Base-by-base conservation (phyloP, 2,113 vertebrate genomes). In the Chunga burmeisteri region DNA sequence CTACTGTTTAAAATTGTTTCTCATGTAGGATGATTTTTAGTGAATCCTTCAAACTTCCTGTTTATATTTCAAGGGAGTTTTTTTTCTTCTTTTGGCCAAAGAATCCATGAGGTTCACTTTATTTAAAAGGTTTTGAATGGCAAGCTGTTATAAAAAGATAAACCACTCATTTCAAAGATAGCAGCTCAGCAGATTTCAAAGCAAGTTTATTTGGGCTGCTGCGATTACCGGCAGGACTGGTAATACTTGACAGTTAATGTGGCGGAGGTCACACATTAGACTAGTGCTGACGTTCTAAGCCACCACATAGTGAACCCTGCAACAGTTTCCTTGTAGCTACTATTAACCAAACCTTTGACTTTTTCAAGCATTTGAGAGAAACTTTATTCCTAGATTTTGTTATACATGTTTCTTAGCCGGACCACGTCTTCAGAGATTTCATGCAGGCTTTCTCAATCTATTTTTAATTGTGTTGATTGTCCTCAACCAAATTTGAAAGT, bases 141-240 rank as follows among this genome's bases (percentile, higher is more conserved):
- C 82, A 97, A 94, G 88, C 83, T 98, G 81, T 91, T 96, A 77
- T 67, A 89, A 88, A 96, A 95, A 95, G 90, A 97, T 89, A 94
- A 97, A 93, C 38, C 55, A 21, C 1, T 11, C 7, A 20, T 93
- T 90, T 79, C 38, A 22, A 36, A 70, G 92, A 77, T 68, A 71
- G 66, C 80, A 92, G 72, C 82, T 88, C 50, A 85, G 72, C 32
- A 96, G 88, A 84, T 79, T 83, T 72, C 70, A 58, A 59, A 91
- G 68, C 36, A 63, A 66, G 36, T 72, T 86, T 81, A 44, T 91
- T 44, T 77, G 66, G 82, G 83, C 85, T 71, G 16, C 49, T 95
- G 86, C 92, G n/a, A 44, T 93, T 93, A 62, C 17, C 40, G 46
- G 27, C 73, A 56, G 74, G n/a, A 52, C 36, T 97, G 90, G 81